Conservation (phyloP, 1,140 invertebrate genomes). For the Solenopsis invicta region DNA sequence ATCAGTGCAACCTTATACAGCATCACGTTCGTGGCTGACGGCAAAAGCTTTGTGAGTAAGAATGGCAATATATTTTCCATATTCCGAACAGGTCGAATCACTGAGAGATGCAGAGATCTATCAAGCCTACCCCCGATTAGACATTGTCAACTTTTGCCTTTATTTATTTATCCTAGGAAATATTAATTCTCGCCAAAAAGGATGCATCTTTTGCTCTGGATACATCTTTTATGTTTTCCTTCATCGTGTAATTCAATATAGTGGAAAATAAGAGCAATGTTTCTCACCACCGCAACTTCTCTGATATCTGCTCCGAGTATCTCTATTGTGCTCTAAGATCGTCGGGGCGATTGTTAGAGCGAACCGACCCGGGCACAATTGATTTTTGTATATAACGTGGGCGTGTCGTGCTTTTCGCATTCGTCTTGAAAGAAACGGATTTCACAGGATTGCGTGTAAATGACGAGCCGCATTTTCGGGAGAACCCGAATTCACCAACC, state of each 20-base stretch:
- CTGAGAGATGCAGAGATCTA: not conserved
- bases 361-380: slow-evolving; percentile 27
- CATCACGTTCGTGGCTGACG: not conserved
- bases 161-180: not conserved
- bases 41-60: not conserved
- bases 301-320: slow-evolving; percentile 15
- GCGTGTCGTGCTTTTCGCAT: slow-evolving; percentile 27
- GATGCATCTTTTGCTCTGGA: too few species aligned
- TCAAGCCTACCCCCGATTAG: not conserved
- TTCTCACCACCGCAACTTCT: not conserved
- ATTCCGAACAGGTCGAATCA: slow-evolving; percentile 1
- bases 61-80: slow-evolving; percentile 23
- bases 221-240: not conserved
- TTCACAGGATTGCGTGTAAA: slow-evolving; percentile 56
- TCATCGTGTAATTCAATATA: slow-evolving; percentile 3
- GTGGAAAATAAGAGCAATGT: slow-evolving; percentile 32
- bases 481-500: slow-evolving; percentile 2
- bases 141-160: not conserved
- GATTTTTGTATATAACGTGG: slow-evolving; percentile 52
- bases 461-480: slow-evolving; percentile 44
- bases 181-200: not conserved
- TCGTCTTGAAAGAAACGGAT: slow-evolving; percentile 45
- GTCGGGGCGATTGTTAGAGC: slow-evolving; percentile 32
- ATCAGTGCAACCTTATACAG: slow-evolving; percentile 15
- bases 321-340: slow-evolving; percentile 49